Evolutionary conservation across 2,797 vertebrate species (phyloP), one percentile per base, ranked within the genome.

Genomic region (Scolopax bukidnonensis): DNA sequence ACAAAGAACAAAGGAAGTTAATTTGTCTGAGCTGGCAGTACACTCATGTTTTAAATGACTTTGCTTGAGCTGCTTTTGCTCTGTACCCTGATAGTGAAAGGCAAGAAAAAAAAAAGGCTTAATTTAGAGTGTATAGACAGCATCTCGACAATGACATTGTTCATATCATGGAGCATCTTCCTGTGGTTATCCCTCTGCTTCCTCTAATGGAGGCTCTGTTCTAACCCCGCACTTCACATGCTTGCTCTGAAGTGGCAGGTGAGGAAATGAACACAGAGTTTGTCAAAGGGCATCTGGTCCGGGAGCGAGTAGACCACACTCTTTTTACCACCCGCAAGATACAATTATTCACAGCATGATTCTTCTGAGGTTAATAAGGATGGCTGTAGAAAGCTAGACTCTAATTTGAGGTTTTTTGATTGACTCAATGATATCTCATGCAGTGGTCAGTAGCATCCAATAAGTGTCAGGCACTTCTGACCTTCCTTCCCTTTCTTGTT

Each of bases 341-440:
- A 68, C 33, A 47, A 89, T 91, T 96, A 93, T 94, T 92, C 95
- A 68, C 93, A 94, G 73, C 48, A 7, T 65, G 85, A 71, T 84
- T 90, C 80, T 83, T 83, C 65, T 65, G 94, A 92, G 90, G 94
- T 93, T 95, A 95, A 95, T 75, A 92, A 89, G 78, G 63, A 86
- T 84, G 54, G 82, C 15, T 2, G 83, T 28, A 64, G 89, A 88
- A 95, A 94, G 40, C 40, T 89, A 73, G 76, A 48, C 73, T 93
- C 65, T 96, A 94, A 91, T 95, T 86, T 21, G 18, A 76, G 32
- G 3, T 6, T 10, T 75, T 95, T 95, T 94, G 87, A 93, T 94
- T 91, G 91, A 95, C 59, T 93, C 79, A 90, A 89, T 73, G 87
- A n/a, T 80, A 90, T 61, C 89, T 87, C 87, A 27, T 71, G 59